phyloP scores from a whole-genome alignment of 2,797 vertebrate species.

The Phrynocephalus guinanensis region DNA sequence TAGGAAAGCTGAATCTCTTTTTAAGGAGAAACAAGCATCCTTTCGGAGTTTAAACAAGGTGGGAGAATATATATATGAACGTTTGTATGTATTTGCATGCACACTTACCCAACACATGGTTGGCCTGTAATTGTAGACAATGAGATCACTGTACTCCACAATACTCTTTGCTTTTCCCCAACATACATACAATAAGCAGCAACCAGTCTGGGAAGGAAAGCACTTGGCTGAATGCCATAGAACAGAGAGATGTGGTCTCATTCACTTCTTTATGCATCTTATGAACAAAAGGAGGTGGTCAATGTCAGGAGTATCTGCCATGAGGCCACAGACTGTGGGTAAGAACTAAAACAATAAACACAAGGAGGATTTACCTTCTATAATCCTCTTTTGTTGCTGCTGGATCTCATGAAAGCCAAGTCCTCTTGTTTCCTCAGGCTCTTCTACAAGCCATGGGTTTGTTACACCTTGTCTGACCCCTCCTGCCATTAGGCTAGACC shows the following conservation, averaged over 20 bases:
- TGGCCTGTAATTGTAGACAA: not conserved
- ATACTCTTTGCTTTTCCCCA: no score
- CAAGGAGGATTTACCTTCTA: conserved; percentile 83
- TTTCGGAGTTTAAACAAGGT: not conserved
- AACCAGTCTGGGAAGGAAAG: not conserved
- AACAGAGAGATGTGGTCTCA: no score
- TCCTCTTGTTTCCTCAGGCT: conserved; percentile 91
- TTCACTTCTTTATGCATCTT: no score
- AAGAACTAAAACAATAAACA: not conserved
- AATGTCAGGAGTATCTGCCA: not conserved
- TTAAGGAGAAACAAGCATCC: not conserved
- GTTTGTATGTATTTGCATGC: not conserved
- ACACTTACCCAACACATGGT: not conserved
- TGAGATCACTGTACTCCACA: not conserved
- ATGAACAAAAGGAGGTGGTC: not conserved
- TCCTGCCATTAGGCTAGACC: conserved; percentile 87
- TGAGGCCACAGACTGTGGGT: not conserved
- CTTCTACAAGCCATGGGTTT: conserved; percentile 94
- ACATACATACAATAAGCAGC: no score
- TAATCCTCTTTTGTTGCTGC: conserved; percentile 91
- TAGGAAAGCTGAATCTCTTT: not conserved
- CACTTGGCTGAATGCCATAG: no score
- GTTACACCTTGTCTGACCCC: conserved; percentile 70
- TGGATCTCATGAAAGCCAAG: conserved; percentile 89
- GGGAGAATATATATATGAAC: no score